Conservation (phyloP, 2,113 vertebrate species). For the Taurulus bubalis region DNA sequence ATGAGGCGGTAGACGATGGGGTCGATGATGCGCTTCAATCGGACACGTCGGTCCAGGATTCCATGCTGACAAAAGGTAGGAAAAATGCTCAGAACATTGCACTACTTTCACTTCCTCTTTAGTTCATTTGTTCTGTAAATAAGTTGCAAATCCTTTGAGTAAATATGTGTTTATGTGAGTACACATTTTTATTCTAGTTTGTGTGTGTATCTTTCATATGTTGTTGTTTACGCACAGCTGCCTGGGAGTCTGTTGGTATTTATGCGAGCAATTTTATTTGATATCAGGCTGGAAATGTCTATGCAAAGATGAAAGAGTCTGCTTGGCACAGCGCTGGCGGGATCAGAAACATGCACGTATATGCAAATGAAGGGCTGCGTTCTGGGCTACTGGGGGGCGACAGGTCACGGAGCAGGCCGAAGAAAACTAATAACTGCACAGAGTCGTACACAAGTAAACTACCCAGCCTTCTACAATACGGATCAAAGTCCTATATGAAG, state of each 20-base stretch:
- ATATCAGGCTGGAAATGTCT: constrained; percentile 38
- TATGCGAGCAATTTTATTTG: constrained; percentile 50
- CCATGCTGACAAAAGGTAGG: constrained; percentile 83
- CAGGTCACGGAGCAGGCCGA: constrained; percentile 24
- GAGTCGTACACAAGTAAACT: constrained; percentile 33
- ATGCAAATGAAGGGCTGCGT: constrained; percentile 41
- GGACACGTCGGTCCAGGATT: constrained; percentile 71
- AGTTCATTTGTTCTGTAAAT: constrained; percentile 19
- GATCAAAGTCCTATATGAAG: constrained; percentile 37
- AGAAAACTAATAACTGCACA: constrained; percentile 34
- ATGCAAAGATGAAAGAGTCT: constrained; percentile 55
- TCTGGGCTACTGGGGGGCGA: constrained; percentile 23
- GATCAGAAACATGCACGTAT: constrained; percentile 33
- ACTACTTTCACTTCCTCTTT: background rate
- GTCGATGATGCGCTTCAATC: constrained; percentile 46
- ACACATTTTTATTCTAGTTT: constrained; percentile 21
- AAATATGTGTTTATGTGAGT: constrained; percentile 5
- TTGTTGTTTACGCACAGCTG: constrained; percentile 20
- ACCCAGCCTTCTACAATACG: constrained; percentile 15
- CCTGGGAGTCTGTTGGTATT: constrained; percentile 40
- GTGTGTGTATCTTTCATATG: constrained; percentile 7
- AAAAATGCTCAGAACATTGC: background rate
- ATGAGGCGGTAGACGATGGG: constrained; percentile 11
- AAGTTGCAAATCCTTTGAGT: constrained; percentile 38
- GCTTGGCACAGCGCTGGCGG: constrained; percentile 13